These are phyloP conservation scores for Drosophila pseudotalamancana DNA, from an alignment of 2,888 invertebrate species.

Conservation along the genomic window DNA sequence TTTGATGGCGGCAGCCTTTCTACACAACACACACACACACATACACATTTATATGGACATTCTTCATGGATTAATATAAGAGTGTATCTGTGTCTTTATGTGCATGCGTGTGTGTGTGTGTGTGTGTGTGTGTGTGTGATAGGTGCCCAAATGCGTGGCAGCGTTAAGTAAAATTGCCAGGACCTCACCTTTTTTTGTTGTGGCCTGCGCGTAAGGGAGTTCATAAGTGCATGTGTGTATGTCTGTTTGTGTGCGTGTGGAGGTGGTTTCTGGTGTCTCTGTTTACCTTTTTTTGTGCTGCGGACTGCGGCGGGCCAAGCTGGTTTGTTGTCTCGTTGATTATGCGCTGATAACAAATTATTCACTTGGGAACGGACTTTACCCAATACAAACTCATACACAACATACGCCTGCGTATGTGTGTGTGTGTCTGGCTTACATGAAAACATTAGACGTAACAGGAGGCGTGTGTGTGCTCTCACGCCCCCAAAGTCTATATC, in stretches of 20 bases:
- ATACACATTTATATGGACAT: no score
- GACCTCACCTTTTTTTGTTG: conserved; percentile 59
- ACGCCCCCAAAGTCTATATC: conserved; percentile 25
- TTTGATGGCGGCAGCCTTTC: conserved; percentile 78
- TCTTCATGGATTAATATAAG: not conserved
- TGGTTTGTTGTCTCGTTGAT: conserved; percentile 73
- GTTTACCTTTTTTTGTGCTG: conserved; percentile 50
- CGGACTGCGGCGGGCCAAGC: conserved; percentile 26
- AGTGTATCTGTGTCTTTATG: no score
- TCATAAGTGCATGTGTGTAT: not conserved
- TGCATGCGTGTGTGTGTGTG: not conserved
- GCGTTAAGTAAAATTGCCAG: conserved; percentile 68
- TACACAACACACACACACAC: conserved; percentile 29
- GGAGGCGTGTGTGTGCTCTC: conserved; percentile 15
- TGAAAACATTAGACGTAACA: conserved; percentile 60
- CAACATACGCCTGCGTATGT: conserved; percentile 21
- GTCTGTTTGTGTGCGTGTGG: not conserved
- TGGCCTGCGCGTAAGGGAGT: conserved; percentile 4
- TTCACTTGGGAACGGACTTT: conserved; percentile 76
- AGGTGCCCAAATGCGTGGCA: conserved; percentile 42
- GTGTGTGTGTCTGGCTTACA: conserved; percentile 49
- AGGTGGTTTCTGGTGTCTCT: conserved; percentile 30
- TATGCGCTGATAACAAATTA: conserved; percentile 82
- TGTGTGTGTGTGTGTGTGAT: conserved; percentile 5
- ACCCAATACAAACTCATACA: conserved; percentile 49